phyloP scores from a whole-genome alignment of 2,888 invertebrate species.

The Ichneumoninae sp. region DNA sequence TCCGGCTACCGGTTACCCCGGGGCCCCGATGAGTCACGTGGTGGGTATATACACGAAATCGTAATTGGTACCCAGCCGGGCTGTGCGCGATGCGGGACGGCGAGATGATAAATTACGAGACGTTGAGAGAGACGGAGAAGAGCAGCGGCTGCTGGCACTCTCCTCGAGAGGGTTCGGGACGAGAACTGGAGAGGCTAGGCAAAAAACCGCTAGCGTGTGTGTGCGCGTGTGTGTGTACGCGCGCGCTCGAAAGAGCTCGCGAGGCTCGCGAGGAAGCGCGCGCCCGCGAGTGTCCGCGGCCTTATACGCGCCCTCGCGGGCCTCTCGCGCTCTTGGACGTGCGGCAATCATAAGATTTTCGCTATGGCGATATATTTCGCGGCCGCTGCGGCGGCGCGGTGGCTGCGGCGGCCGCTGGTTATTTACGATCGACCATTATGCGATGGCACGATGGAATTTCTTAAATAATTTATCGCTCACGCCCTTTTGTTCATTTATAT shows the following conservation, averaged over 20 bases:
- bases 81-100: slow-evolving; percentile 47
- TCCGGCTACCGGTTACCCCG: slow-evolving; percentile 61
- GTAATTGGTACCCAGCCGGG: slow-evolving; percentile 67
- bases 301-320: slow-evolving; percentile 13
- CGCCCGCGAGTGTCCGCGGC: not conserved
- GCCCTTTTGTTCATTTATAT: slow-evolving; percentile 77
- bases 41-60: slow-evolving; percentile 64
- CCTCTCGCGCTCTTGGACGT: slow-evolving; percentile 58
- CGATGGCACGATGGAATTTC: slow-evolving; percentile 80
- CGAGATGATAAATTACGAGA: slow-evolving; percentile 67
- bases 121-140: slow-evolving; percentile 11
- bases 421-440: slow-evolving; percentile 81
- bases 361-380: slow-evolving; percentile 74
- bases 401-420: slow-evolving; percentile 55
- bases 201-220: slow-evolving; percentile 60
- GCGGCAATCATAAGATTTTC: slow-evolving; percentile 73
- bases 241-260: not conserved
- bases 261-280: slow-evolving; percentile 34
- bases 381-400: slow-evolving; percentile 54
- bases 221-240: slow-evolving; percentile 9
- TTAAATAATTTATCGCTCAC: slow-evolving; percentile 81
- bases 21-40: slow-evolving; percentile 59
- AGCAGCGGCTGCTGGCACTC: slow-evolving; percentile 1
- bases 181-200: slow-evolving; percentile 69
- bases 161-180: slow-evolving; percentile 45